Evolutionary conservation across 2,797 vertebrate species (phyloP), one percentile per base, ranked within the genome.

Genomic region (Tangara arthus): DNA sequence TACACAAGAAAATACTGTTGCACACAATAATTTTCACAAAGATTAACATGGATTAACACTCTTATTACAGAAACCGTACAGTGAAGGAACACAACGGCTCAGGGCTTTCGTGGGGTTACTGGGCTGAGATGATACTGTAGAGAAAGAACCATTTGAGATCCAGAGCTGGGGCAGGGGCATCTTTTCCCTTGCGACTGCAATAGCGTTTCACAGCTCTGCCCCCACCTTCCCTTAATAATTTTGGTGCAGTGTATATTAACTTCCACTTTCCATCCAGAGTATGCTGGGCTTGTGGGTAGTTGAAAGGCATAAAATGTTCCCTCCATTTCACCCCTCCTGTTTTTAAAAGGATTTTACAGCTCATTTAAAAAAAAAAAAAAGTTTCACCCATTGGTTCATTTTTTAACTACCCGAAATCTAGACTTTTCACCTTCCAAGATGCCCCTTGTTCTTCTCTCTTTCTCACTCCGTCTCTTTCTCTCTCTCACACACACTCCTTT

Each of bases 1-100:
- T 98, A 98, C 98, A 99, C 98, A 96, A 98, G 98, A 98, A 99
- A 99, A 99, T 99, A 99, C 98, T 98, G 98, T 98, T 98, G 98
- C 98, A 98, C 98, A 98, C 98, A 91, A 98, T 98, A 98, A 98
- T 98, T 97, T 98, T 97, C 98, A 99, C 98, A 97, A 99, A 98
- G 98, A 98, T 98, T 98, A 99, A 99, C 98, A 98, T 98, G 98
- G 98, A 98, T 98, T 98, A 98, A 99, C 98, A 98, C 98, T 98
- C 97, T 97, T 86, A 97, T 98, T 97, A 98, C 98, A 98, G 97
- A 98, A 98, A 98, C 98, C 98, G 89, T 98, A 99, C 98, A 98
- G 98, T 98, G 98, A 98, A 97, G 97, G 97, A 98, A 98, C 97
- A 97, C 97, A 95, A 97, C 68, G 84, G 98, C 97, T 98, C 98